Conservation (phyloP, 2,797 vertebrate genomes). For the Calcarius lapponicus region DNA sequence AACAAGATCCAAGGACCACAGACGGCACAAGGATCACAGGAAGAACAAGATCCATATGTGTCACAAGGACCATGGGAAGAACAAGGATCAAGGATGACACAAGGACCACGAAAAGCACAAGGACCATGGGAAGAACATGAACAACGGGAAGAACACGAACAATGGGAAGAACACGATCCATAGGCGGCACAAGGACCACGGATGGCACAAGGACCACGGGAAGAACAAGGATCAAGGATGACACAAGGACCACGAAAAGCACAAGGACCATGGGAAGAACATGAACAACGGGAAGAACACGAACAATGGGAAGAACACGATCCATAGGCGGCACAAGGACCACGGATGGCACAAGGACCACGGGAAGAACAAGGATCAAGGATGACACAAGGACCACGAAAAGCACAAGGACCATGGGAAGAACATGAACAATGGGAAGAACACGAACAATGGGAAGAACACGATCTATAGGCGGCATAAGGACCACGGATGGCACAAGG, state of each 20-base stretch:
- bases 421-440: not conserved
- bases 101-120: rapidly evolving
- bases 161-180: not conserved
- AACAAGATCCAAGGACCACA: too few relatives aligned
- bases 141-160: too few relatives aligned
- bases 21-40: rapidly evolving
- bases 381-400: rapidly evolving
- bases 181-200: not conserved
- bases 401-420: not conserved
- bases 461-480: rapidly evolving
- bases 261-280: rapidly evolving
- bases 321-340: too few relatives aligned
- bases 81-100: not conserved
- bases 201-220: too few relatives aligned
- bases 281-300: rapidly evolving
- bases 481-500: rapidly evolving
- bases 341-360: too few relatives aligned
- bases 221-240: rapidly evolving
- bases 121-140: rapidly evolving
- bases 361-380: too few relatives aligned
- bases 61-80: too few relatives aligned
- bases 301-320: too few relatives aligned
- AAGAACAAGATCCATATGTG: rapidly evolving
- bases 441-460: too few relatives aligned
- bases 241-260: rapidly evolving